Percentiles rank a stretch among this genome's conserved stretches.
Conservation (phyloP, 2,888 invertebrate genomes). For the Harpalus rubripes region DNA sequence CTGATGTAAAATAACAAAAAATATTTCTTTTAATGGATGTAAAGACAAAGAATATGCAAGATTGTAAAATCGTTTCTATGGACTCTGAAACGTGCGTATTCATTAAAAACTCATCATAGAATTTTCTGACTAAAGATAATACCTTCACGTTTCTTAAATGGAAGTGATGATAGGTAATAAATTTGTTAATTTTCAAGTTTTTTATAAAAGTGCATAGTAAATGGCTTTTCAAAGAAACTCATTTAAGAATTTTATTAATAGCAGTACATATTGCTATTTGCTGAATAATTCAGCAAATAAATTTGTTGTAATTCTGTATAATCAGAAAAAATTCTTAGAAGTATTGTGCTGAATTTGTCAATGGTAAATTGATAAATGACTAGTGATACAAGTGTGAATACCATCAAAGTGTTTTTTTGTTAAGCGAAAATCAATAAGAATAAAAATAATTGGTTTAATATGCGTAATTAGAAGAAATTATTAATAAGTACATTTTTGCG, state of each 20-base stretch:
- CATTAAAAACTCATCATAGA: too few relatives aligned
- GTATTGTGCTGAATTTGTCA: neutral
- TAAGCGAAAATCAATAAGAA: neutral
- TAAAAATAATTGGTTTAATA: constrained; percentile 4
- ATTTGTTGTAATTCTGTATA: neutral
- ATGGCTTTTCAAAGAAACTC: neutral
- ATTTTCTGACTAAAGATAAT: too few relatives aligned
- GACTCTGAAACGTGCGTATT: too few relatives aligned
- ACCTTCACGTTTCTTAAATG: too few relatives aligned
- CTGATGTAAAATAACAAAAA: too few relatives aligned
- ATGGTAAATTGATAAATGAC: neutral
- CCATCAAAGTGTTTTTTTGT: neutral
- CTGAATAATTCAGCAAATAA: neutral
- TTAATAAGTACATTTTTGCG: constrained; percentile 33
- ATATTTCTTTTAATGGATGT: too few relatives aligned
- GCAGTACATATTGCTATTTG: neutral
- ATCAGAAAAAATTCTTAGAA: neutral
- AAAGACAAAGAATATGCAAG: too few relatives aligned
- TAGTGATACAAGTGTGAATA: neutral
- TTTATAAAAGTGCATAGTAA: neutral
- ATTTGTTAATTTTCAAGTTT: too few relatives aligned
- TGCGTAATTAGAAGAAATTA: neutral
- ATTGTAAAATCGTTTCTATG: too few relatives aligned
- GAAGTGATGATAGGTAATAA: too few relatives aligned
- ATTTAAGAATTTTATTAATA: neutral